phyloP scores from a whole-genome alignment of 2,888 invertebrate genomes.

The Caenorhabditis plicata region DNA sequence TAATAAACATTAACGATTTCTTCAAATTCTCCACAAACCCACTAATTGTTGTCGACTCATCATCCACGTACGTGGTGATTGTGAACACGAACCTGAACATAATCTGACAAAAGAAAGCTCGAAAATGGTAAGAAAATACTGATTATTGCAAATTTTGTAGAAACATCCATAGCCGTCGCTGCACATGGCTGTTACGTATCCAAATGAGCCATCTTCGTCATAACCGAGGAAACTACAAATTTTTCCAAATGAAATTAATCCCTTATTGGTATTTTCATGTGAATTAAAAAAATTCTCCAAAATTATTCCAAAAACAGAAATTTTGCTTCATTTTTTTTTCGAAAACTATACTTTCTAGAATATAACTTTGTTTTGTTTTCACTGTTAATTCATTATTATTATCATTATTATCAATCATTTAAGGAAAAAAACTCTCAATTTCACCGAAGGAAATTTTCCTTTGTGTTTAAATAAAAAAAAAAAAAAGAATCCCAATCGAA shows the following conservation, averaged over 20 bases:
- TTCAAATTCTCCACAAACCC: slow-evolving; percentile 32
- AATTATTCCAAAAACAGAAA: background rate
- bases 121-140: slow-evolving; percentile 4
- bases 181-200: slow-evolving; percentile 73
- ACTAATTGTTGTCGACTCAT: slow-evolving; percentile 13
- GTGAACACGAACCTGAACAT: slow-evolving; percentile 38
- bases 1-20: slow-evolving; percentile 22
- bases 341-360: too few relatives aligned
- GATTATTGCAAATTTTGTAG: slow-evolving; percentile 70
- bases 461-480: too few relatives aligned
- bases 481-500: too few relatives aligned
- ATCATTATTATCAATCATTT: too few relatives aligned
- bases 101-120: background rate
- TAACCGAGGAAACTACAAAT: slow-evolving; percentile 40
- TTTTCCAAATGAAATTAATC: too few relatives aligned
- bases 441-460: too few relatives aligned
- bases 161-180: slow-evolving; percentile 74
- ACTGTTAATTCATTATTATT: too few relatives aligned
- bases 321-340: background rate
- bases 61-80: slow-evolving; percentile 15
- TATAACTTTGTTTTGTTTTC: too few relatives aligned
- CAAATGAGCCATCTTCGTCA: slow-evolving; percentile 66
- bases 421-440: too few relatives aligned
- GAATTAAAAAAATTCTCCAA: background rate
- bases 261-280: too few relatives aligned